Percentiles rank a stretch among this genome's conserved stretches.
Conservation (phyloP, 2,113 vertebrate species). For the Corythoichthys haematopterus region DNA sequence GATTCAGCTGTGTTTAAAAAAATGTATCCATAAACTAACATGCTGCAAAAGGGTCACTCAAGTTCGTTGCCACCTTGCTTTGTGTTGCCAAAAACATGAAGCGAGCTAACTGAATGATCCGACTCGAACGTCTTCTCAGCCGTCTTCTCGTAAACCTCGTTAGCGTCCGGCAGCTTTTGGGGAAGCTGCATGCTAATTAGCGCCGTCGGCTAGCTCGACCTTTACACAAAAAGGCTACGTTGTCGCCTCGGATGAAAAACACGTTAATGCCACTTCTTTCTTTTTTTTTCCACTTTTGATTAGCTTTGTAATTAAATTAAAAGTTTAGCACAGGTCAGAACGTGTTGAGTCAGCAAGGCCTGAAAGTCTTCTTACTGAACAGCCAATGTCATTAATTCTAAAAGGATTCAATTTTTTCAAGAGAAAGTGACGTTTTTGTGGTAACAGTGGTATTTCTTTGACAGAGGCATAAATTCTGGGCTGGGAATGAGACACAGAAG, state of each 20-base stretch:
- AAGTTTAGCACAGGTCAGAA: conserved; percentile 14
- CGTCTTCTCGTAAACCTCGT: conserved; percentile 20
- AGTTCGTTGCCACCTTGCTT: background rate
- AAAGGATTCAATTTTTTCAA: background rate
- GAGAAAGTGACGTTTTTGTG: background rate
- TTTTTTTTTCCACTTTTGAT: conserved; percentile 24
- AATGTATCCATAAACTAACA: too few relatives aligned
- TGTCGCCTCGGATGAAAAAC: conserved; percentile 26
- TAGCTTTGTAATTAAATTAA: conserved; percentile 31
- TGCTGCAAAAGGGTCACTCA: too few relatives aligned
- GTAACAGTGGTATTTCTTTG: background rate
- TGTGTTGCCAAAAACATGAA: background rate
- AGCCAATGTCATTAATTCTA: background rate
- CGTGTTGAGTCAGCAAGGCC: conserved; percentile 9
- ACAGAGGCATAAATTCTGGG: background rate
- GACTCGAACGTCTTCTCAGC: background rate
- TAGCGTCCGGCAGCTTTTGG: background rate
- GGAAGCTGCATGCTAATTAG: conserved; percentile 25
- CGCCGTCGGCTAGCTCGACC: conserved; percentile 29
- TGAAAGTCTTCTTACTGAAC: background rate
- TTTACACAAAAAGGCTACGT: conserved; percentile 20
- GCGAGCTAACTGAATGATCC: background rate
- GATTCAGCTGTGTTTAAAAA: too few relatives aligned
- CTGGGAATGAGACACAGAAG: background rate
- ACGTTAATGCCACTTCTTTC: conserved; percentile 3